Percentiles rank a stretch among this genome's conserved stretches.
phyloP scores from a whole-genome alignment of 2,797 vertebrate species.

The Argentina silus region DNA sequence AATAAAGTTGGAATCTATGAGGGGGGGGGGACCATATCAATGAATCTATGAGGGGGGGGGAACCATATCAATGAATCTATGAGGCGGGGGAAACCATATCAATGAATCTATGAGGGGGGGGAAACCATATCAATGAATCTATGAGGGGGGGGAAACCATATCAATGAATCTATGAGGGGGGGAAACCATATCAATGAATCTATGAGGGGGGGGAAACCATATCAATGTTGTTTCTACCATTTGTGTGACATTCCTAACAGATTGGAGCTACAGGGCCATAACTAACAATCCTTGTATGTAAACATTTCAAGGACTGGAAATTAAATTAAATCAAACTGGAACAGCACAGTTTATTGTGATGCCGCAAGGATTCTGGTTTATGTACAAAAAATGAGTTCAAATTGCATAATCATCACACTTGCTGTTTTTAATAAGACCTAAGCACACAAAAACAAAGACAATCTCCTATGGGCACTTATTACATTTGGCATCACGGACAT shows the following conservation, averaged over 20 bases:
- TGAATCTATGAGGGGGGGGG: constrained; percentile 63
- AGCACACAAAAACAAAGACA: constrained; percentile 12
- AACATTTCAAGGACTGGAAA: neutral
- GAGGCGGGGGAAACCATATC: no score
- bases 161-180: constrained; percentile 73
- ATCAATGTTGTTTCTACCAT: constrained; percentile 77
- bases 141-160: constrained; percentile 49
- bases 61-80: constrained; percentile 75
- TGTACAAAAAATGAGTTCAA: constrained; percentile 16
- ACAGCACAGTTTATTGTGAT: constrained; percentile 9
- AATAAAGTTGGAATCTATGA: constrained; percentile 66
- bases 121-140: constrained; percentile 73
- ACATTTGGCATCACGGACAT: constrained; percentile 85
- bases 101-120: constrained; percentile 59
- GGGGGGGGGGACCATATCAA: constrained; percentile 66
- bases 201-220: constrained; percentile 51
- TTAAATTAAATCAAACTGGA: neutral
- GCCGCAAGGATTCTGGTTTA: neutral
- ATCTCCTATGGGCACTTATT: constrained; percentile 84
- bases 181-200: constrained; percentile 68
- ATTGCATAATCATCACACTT: neutral
- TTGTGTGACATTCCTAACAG: constrained; percentile 19
- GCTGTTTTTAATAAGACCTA: neutral
- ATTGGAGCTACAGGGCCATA: neutral
- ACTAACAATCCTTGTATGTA: neutral